Evolutionary conservation across 2,888 invertebrate species (phyloP).

Genomic region (Trissolcus japonicus): DNA sequence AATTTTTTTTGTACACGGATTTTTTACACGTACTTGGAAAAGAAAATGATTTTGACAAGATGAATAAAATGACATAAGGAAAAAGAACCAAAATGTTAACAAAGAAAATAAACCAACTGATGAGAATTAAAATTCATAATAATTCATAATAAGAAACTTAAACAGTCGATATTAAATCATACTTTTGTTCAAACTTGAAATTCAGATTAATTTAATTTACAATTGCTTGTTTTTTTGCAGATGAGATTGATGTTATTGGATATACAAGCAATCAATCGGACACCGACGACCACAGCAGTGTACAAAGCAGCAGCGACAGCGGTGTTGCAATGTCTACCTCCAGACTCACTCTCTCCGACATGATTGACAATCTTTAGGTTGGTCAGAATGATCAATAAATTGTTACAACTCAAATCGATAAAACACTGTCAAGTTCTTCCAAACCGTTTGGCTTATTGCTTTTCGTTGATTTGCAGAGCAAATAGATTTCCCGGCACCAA

Average conservation of each 20-base stretch:
- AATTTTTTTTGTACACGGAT: too few relatives aligned
- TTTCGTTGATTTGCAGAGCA: not conserved
- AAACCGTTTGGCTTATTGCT: not conserved
- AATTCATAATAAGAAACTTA: too few relatives aligned
- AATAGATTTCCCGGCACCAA: not conserved
- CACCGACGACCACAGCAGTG: slow-evolving; percentile 88
- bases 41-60: too few relatives aligned
- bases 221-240: slow-evolving; percentile 77
- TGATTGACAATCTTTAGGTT: slow-evolving; percentile 78
- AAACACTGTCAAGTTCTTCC: not conserved
- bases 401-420: not conserved
- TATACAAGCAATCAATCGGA: slow-evolving; percentile 91
- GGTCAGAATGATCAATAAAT: slow-evolving; percentile 14
- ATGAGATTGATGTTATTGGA: slow-evolving; percentile 91
- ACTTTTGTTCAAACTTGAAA: too few relatives aligned
- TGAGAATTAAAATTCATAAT: too few relatives aligned
- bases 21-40: too few relatives aligned
- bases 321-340: slow-evolving; percentile 84
- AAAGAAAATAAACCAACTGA: too few relatives aligned
- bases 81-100: too few relatives aligned
- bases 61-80: too few relatives aligned
- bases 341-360: slow-evolving; percentile 81
- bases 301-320: slow-evolving; percentile 86
- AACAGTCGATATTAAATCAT: too few relatives aligned
- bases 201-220: too few relatives aligned